Evolutionary conservation across 2,797 vertebrate species (phyloP).

Genomic region (Arremon aurantiirostris): DNA sequence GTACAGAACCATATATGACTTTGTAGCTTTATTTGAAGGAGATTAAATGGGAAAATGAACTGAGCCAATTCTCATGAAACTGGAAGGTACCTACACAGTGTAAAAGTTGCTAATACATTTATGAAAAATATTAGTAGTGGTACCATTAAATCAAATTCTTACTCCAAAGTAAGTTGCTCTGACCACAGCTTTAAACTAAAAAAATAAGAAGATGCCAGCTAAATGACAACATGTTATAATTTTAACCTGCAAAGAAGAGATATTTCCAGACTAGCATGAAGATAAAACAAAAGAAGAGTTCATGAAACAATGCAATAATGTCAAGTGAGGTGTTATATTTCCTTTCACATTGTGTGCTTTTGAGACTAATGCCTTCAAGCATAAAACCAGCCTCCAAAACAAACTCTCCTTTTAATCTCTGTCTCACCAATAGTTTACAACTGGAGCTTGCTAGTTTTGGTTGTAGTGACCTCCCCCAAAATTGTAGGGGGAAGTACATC

Average conservation of each 20-base stretch:
- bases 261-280: background rate
- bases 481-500: background rate
- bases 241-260: background rate
- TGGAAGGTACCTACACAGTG: background rate
- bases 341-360: background rate
- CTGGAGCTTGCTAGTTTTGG: background rate
- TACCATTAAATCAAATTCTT: background rate
- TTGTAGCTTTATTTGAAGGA: background rate
- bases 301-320: background rate
- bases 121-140: background rate
- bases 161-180: background rate
- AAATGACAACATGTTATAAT: background rate
- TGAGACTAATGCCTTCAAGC: background rate
- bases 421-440: background rate
- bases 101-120: background rate
- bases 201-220: background rate
- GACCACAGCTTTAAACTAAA: background rate
- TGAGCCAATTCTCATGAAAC: background rate
- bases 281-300: background rate
- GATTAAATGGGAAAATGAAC: background rate
- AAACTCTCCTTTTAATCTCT: background rate
- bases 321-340: constrained; percentile 2
- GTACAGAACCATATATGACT: background rate
- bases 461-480: background rate
- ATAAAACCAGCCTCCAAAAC: constrained; percentile 2